phyloP scores from a whole-genome alignment of 2,888 invertebrate species.

The Troides oblongomaculatus region DNA sequence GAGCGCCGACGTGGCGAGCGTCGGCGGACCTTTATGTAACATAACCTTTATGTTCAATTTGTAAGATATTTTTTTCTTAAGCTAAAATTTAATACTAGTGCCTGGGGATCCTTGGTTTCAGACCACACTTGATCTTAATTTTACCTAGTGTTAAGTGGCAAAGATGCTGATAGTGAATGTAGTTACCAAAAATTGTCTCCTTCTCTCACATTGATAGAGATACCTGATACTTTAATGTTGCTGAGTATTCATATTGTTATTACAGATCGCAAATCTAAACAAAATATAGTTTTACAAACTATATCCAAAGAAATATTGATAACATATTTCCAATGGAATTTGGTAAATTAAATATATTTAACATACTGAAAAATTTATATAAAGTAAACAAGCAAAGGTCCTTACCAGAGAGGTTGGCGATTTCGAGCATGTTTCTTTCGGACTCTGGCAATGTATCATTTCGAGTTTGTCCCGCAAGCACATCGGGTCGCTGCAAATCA shows the following conservation, averaged over 20 bases:
- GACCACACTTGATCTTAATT: no score
- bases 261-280: no score
- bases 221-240: no score
- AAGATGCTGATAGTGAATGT: no score
- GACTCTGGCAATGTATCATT: slow-evolving; percentile 65
- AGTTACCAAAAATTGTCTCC: no score
- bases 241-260: no score
- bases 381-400: slow-evolving; percentile 11
- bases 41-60: slow-evolving; percentile 31
- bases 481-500: slow-evolving; percentile 59
- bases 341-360: not conserved
- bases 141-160: no score
- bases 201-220: no score
- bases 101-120: no score
- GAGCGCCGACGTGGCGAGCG: slow-evolving; percentile 74
- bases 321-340: not conserved
- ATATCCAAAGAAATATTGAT: no score
- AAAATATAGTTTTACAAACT: no score
- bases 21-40: slow-evolving; percentile 68
- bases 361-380: not conserved
- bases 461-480: slow-evolving; percentile 51
- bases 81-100: no score
- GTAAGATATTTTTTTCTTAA: not conserved
- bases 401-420: slow-evolving; percentile 66
- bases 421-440: slow-evolving; percentile 64